Conservation (phyloP, 64 coral and sea anemone genomes). For the Montipora foliosa region DNA sequence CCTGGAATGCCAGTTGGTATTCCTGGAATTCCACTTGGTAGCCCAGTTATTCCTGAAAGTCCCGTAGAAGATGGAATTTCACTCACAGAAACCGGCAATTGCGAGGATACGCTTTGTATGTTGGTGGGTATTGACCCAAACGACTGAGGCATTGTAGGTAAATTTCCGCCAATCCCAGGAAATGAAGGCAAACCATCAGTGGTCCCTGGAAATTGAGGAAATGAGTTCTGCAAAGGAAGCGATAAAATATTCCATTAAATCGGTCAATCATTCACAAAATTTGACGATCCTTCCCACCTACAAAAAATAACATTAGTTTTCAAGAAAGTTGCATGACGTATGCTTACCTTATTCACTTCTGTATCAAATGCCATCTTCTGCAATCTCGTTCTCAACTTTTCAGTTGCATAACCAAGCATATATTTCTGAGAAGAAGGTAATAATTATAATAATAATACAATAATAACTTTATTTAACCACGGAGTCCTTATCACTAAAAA, state of each 20-base stretch:
- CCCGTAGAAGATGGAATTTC: neutral
- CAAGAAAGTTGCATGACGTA: no score
- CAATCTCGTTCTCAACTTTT: conserved; percentile 73
- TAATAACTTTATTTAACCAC: no score
- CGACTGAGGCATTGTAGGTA: neutral
- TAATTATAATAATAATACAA: neutral
- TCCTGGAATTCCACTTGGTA: neutral
- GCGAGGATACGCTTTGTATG: neutral
- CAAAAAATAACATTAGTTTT: neutral
- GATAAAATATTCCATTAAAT: neutral
- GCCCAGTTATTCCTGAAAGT: neutral
- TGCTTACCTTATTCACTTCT: conserved; percentile 57
- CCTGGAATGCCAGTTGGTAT: neutral
- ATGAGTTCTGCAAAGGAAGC: conserved; percentile 26
- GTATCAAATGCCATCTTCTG: conserved; percentile 74
- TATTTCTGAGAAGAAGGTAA: conserved; percentile 61
- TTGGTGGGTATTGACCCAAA: neutral
- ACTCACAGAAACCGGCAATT: neutral
- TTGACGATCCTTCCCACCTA: neutral
- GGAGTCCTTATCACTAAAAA: no score
- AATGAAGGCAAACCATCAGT: neutral
- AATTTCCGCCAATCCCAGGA: neutral
- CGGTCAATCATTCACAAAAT: no score
- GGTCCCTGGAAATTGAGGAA: conserved; percentile 19
- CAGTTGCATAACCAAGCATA: conserved; percentile 60